Conservation (phyloP, 2,113 vertebrate genomes). For the Pterophyllum scalare region DNA sequence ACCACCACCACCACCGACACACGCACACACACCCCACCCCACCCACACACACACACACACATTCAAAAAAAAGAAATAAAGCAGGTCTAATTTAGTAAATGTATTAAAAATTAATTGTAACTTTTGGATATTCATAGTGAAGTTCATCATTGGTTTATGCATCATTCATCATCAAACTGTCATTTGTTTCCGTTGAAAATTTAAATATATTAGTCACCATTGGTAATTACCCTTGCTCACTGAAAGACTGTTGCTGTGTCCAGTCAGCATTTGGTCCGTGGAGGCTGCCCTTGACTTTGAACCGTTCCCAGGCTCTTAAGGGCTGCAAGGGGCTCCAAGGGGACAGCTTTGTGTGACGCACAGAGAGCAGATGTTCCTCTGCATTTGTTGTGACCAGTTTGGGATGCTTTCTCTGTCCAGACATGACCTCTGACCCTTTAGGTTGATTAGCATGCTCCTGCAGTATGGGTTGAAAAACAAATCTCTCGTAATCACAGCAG, state of each 20-base stretch:
- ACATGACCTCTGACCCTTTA: conserved; percentile 71
- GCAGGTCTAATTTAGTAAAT: not conserved
- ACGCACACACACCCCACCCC: too few species aligned
- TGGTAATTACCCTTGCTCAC: not conserved
- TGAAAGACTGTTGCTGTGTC: conserved; percentile 23
- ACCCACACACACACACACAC: too few species aligned
- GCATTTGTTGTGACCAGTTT: conserved; percentile 71
- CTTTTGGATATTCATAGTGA: not conserved
- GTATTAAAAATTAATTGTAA: not conserved
- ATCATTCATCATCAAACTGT: not conserved
- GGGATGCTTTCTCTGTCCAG: conserved; percentile 69
- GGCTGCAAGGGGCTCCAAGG: conserved; percentile 50
- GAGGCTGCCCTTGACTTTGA: conserved; percentile 77
- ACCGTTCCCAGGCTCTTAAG: conserved; percentile 70
- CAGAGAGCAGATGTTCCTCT: conserved; percentile 79
- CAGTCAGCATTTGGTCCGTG: conserved; percentile 42
- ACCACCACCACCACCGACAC: too few species aligned
- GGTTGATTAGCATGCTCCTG: conserved; percentile 70
- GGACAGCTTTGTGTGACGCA: conserved; percentile 74
- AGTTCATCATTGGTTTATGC: not conserved
- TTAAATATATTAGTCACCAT: conserved; percentile 1
- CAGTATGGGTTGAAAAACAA: conserved; percentile 53
- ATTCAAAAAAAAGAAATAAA: too few species aligned
- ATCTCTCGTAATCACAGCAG: conserved; percentile 36
- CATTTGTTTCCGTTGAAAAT: not conserved